Evolutionary conservation across 2,888 invertebrate species (phyloP).

Genomic region (Papilio elwesi): DNA sequence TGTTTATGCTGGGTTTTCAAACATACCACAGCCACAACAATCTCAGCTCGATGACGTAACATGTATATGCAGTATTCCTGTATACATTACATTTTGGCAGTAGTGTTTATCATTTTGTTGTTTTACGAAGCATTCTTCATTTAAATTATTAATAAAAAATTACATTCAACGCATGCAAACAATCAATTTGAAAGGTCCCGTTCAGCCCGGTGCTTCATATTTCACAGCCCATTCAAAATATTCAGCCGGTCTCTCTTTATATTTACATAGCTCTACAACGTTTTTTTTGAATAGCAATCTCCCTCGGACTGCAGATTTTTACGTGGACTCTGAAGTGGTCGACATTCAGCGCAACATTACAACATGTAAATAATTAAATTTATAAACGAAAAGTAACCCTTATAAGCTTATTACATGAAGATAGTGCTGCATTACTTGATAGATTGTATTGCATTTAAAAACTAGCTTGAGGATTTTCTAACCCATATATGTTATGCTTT

Average conservation of each 20-base stretch:
- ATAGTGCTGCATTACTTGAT: too few relatives aligned
- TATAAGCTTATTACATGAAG: too few relatives aligned
- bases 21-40: too few relatives aligned
- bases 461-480: too few relatives aligned
- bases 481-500: too few relatives aligned
- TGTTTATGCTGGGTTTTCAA: too few relatives aligned
- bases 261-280: slow-evolving; percentile 33
- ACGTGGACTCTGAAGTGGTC: slow-evolving; percentile 25
- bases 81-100: too few relatives aligned
- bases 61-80: too few relatives aligned
- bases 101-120: too few relatives aligned
- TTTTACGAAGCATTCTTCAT: background rate
- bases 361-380: slow-evolving; percentile 5
- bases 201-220: slow-evolving; percentile 23
- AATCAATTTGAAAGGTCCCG: slow-evolving; percentile 28
- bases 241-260: slow-evolving; percentile 25
- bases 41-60: too few relatives aligned
- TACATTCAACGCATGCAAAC: background rate
- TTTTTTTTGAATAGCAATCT: slow-evolving; percentile 31
- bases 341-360: slow-evolving; percentile 7
- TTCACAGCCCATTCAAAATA: slow-evolving; percentile 32
- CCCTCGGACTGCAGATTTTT: slow-evolving; percentile 23
- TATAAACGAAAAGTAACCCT: background rate
- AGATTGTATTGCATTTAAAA: too few relatives aligned
- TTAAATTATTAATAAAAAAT: slow-evolving; percentile 9